Base-by-base conservation (phyloP, 2,888 invertebrate genomes). In the Sphaerophoria rueppellii region DNA sequence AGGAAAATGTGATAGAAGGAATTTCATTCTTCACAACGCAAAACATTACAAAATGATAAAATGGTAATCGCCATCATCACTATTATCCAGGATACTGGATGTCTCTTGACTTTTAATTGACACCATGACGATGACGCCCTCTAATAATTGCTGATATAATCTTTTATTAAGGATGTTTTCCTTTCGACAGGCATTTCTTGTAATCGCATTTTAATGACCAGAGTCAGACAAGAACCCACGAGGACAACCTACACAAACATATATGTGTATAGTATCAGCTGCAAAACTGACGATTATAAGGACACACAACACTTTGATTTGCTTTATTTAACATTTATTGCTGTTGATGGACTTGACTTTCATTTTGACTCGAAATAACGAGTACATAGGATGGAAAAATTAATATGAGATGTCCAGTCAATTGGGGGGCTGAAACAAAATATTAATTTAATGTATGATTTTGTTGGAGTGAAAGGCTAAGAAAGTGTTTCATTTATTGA, bases 61-160 rank as follows among this genome's bases (percentile, higher is more conserved):
- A n/a, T n/a, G n/a, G n/a, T n/a, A n/a, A n/a, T n/a, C n/a, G n/a
- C n/a, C n/a, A n/a, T n/a, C 24, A 60, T 60, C 40, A 60, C 24
- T 11, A 11, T 52, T 12, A 24, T 43, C 6, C 16, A 40, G 11
- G 24, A 40, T 58, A 37, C 40, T 60, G 24, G 16, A 34, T 34
- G 34, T 48, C 34, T 63, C 34, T 48, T 35, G 63, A 63, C 63
- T 63, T 63, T 48, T 63, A 63, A 63, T 63, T 63, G 48, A 63
- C 43, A 61, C n/a, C 63, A 48, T 48, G 48, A 63, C 63, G 14
- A 48, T 48, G 48, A 63, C 63, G 14, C 34, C 48, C 48, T 48
- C 48, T 24, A 63, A 34, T 48, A 48, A 63, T 63, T 48, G 34
- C 48, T 63, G 63, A 48, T 63, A 63, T 48, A 63, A 63, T 63